A percentile compares a stretch with the other conserved stretches of the same genome.
Conservation (phyloP, 2,888 invertebrate genomes). For the Drosophila austrosaltans region DNA sequence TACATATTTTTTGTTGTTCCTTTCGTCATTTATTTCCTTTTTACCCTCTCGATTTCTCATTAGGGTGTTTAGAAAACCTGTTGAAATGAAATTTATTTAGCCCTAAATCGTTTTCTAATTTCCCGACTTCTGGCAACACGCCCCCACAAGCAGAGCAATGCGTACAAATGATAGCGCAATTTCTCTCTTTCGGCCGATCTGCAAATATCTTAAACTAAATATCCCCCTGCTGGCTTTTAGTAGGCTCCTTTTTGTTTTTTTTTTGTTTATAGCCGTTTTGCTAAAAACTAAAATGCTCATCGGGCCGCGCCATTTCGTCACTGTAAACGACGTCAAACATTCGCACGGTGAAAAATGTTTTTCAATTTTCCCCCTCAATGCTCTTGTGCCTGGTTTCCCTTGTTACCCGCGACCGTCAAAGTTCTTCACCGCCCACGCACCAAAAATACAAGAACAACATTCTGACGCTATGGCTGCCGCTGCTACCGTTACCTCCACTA, state of each 20-base stretch:
- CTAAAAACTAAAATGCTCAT: conserved; percentile 45
- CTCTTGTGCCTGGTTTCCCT: not conserved
- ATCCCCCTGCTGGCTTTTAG: conserved; percentile 38
- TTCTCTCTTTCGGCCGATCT: conserved; percentile 1
- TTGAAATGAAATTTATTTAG: not conserved
- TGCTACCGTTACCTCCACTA: not conserved
- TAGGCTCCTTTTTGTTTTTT: conserved; percentile 40
- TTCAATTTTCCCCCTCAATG: conserved; percentile 51
- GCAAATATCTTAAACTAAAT: conserved; percentile 35
- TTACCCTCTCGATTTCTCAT: too few relatives aligned
- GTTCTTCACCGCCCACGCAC: conserved; percentile 58
- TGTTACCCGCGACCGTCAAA: conserved; percentile 2
- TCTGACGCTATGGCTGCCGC: conserved; percentile 54
- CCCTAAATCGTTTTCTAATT: conserved; percentile 1
- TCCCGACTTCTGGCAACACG: conserved; percentile 1
- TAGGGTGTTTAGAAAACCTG: too few relatives aligned
- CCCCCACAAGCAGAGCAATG: not conserved
- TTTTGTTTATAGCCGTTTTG: conserved; percentile 61
- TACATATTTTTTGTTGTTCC: too few relatives aligned
- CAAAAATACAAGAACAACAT: conserved; percentile 26
- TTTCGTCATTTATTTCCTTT: too few relatives aligned
- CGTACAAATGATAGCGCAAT: not conserved
- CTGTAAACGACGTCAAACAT: conserved; percentile 72
- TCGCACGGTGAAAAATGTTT: conserved; percentile 72
- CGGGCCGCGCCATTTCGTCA: conserved; percentile 60